phyloP scores from a whole-genome alignment of 2,113 vertebrate genomes.

The Callopanchax toddi region DNA sequence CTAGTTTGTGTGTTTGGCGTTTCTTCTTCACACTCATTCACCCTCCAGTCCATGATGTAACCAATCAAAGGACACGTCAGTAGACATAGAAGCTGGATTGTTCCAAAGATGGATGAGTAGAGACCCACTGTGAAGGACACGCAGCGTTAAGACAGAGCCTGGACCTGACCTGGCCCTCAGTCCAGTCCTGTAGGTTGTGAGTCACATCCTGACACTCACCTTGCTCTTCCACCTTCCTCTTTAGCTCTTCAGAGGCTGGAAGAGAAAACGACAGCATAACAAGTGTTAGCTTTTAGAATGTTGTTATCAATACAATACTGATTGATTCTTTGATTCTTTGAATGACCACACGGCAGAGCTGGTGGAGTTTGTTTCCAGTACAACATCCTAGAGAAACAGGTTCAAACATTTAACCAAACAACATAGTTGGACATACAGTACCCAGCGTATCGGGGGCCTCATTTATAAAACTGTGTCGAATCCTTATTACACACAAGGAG shows the following conservation, averaged over 20 bases:
- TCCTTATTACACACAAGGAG: too few species aligned
- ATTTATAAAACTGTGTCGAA: too few species aligned
- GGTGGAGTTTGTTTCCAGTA: too few species aligned
- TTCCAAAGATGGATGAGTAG: constrained; percentile 86
- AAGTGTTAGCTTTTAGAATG: background rate
- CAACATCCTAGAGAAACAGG: too few species aligned
- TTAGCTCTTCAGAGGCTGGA: constrained; percentile 69
- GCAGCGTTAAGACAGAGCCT: background rate
- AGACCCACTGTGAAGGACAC: constrained; percentile 76
- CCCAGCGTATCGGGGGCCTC: too few species aligned
- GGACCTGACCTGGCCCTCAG: background rate
- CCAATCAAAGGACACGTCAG: constrained; percentile 88
- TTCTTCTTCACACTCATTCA: constrained; percentile 75
- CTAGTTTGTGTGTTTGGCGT: constrained; percentile 18
- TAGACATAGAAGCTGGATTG: constrained; percentile 86
- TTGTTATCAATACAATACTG: too few species aligned
- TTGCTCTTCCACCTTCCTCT: constrained; percentile 61
- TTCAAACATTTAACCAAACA: too few species aligned
- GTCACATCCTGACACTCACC: constrained; percentile 41
- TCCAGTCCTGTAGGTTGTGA: background rate
- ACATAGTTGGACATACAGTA: too few species aligned
- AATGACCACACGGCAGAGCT: too few species aligned
- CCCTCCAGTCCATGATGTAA: constrained; percentile 88
- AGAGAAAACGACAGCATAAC: constrained; percentile 19
- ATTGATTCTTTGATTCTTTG: too few species aligned